Conservation (phyloP, 1,140 invertebrate genomes). For the Polypedilum pembai region DNA sequence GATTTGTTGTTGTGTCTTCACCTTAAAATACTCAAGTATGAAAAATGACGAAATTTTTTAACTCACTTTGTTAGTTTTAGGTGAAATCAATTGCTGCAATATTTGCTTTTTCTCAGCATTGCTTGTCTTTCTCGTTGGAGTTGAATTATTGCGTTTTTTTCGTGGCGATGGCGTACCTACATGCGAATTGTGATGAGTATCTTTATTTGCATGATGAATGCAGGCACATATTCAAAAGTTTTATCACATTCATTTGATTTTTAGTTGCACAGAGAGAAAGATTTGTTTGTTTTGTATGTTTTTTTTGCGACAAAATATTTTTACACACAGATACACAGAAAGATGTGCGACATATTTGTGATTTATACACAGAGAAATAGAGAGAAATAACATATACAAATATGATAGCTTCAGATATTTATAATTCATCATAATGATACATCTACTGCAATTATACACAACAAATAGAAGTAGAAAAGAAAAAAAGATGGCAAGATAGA, state of each 20-base stretch:
- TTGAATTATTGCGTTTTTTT: constrained; percentile 65
- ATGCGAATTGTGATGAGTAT: constrained; percentile 16
- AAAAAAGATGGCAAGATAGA: not conserved
- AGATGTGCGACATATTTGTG: not conserved
- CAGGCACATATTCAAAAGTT: not conserved
- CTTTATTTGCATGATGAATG: not conserved
- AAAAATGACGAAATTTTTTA: no score
- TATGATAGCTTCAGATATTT: constrained; percentile 25
- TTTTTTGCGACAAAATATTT: no score
- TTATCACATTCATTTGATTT: not conserved
- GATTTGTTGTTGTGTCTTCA: no score
- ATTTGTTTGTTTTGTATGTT: not conserved
- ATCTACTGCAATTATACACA: constrained; percentile 24
- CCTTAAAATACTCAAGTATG: not conserved
- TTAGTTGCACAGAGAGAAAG: not conserved
- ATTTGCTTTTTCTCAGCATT: constrained; percentile 66
- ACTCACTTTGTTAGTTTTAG: constrained; percentile 36
- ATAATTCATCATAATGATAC: not conserved
- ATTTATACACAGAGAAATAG: constrained; percentile 21
- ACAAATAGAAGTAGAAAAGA: constrained; percentile 14
- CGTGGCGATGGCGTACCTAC: constrained; percentile 60
- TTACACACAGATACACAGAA: no score
- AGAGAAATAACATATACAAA: constrained; percentile 24
- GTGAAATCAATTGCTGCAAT: constrained; percentile 59
- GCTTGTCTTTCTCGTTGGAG: constrained; percentile 55